A percentile compares a stretch with the other conserved stretches of the same genome.
Conservation (phyloP, 2,888 invertebrate species). For the Epinotia brunnichana region DNA sequence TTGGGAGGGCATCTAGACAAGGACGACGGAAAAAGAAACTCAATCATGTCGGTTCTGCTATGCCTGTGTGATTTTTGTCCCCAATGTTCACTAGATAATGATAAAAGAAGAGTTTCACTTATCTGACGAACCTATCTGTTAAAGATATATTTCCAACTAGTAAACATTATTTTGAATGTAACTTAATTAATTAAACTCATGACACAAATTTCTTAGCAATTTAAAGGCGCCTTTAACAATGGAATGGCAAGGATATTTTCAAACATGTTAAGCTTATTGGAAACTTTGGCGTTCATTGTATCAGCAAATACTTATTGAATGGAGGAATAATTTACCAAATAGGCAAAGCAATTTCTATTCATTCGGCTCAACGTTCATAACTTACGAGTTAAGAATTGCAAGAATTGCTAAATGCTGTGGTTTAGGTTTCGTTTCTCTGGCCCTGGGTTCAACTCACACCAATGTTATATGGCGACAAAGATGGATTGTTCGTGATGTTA, state of each 20-base stretch:
- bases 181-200: too few relatives aligned
- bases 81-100: background rate
- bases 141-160: too few relatives aligned
- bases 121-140: too few relatives aligned
- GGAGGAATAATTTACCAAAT: slow-evolving; percentile 32
- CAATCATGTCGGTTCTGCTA: too few relatives aligned
- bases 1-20: background rate
- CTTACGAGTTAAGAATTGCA: background rate
- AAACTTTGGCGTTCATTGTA: slow-evolving; percentile 25
- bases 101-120: too few relatives aligned
- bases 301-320: slow-evolving; percentile 25
- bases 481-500: background rate
- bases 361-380: slow-evolving; percentile 21
- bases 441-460: background rate
- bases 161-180: too few relatives aligned
- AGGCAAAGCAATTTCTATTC: slow-evolving; percentile 31
- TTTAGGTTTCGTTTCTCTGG: slow-evolving; percentile 3
- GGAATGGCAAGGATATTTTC: background rate
- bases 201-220: background rate
- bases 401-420: slow-evolving; percentile 12
- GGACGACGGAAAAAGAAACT: too few relatives aligned
- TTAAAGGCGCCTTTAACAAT: background rate
- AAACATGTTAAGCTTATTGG: slow-evolving; percentile 21
- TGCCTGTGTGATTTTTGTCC: background rate
- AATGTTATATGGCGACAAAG: background rate